phyloP scores from a whole-genome alignment of 2,888 invertebrate genomes.

The Oasisia sp. region DNA sequence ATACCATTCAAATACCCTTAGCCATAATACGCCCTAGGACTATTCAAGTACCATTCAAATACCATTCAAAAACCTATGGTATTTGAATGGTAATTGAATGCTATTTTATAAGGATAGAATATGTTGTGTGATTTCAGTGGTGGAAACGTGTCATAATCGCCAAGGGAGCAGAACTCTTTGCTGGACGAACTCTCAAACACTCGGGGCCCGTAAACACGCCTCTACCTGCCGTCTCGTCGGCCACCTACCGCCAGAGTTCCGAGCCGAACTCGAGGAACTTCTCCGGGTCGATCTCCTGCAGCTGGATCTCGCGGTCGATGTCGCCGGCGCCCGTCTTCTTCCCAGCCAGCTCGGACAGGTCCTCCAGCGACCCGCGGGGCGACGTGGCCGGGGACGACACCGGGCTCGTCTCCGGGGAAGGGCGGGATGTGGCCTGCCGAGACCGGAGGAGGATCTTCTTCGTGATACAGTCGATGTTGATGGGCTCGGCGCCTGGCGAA shows the following conservation, averaged over 20 bases:
- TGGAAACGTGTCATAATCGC: too few species aligned
- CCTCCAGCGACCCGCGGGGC: constrained; percentile 24
- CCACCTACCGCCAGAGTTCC: constrained; percentile 42
- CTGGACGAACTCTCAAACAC: neutral
- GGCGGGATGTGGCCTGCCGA: constrained; percentile 41
- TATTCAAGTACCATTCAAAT: too few species aligned
- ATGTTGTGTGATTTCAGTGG: too few species aligned
- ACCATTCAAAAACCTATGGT: too few species aligned
- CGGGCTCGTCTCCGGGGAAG: constrained; percentile 45
- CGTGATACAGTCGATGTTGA: constrained; percentile 44
- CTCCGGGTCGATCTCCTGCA: constrained; percentile 43
- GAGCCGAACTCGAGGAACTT: constrained; percentile 39
- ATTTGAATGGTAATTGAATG: too few species aligned
- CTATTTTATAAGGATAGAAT: too few species aligned
- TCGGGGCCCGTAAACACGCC: too few species aligned
- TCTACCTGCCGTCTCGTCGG: neutral
- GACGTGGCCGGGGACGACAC: constrained; percentile 26
- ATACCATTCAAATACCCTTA: too few species aligned
- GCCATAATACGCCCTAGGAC: too few species aligned
- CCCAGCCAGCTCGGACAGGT: constrained; percentile 25
- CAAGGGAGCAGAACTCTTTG: too few species aligned
- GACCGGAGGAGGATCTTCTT: constrained; percentile 43
- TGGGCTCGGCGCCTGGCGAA: constrained; percentile 35
- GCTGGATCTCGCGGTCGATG: constrained; percentile 40
- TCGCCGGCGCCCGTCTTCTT: constrained; percentile 33